phyloP scores from a whole-genome alignment of 2,888 invertebrate genomes.

The Nowickia ferox region DNA sequence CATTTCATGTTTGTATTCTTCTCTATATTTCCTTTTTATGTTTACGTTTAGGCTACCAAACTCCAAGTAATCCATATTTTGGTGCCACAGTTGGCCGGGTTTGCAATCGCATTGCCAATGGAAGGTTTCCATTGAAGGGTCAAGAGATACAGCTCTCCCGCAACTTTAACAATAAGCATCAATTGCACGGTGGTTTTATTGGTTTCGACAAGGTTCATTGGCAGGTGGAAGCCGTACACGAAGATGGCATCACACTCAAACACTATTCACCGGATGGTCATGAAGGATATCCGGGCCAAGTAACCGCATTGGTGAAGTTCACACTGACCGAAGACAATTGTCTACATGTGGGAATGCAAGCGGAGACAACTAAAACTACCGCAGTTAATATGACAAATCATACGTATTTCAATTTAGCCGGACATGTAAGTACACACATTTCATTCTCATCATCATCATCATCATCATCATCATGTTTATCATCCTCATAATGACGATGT shows the following conservation, averaged over 20 bases:
- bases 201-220: conserved; percentile 93
- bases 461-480: not conserved
- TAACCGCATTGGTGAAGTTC: conserved; percentile 89
- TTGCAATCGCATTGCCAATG: conserved; percentile 91
- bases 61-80: conserved; percentile 90
- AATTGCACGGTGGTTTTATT: conserved; percentile 92
- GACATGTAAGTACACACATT: conserved; percentile 85
- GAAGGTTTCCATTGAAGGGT: conserved; percentile 88
- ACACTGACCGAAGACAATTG: conserved; percentile 89
- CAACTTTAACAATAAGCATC: conserved; percentile 88
- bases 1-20: not conserved
- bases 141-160: conserved; percentile 87
- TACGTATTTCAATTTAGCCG: conserved; percentile 95
- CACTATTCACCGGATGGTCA: conserved; percentile 91
- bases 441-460: conserved; percentile 20
- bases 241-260: conserved; percentile 86
- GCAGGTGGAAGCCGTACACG: conserved; percentile 81
- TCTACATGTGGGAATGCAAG: conserved; percentile 89
- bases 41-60: conserved; percentile 86
- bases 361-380: conserved; percentile 90
- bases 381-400: conserved; percentile 94
- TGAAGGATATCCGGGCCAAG: conserved; percentile 94
- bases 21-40: not conserved
- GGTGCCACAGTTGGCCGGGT: conserved; percentile 94
- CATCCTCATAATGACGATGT: not conserved